Evolutionary conservation across 1,140 invertebrate genomes (phyloP), one percentile per base, ranked within the genome.

Genomic region (Dufourea novaeangliae): DNA sequence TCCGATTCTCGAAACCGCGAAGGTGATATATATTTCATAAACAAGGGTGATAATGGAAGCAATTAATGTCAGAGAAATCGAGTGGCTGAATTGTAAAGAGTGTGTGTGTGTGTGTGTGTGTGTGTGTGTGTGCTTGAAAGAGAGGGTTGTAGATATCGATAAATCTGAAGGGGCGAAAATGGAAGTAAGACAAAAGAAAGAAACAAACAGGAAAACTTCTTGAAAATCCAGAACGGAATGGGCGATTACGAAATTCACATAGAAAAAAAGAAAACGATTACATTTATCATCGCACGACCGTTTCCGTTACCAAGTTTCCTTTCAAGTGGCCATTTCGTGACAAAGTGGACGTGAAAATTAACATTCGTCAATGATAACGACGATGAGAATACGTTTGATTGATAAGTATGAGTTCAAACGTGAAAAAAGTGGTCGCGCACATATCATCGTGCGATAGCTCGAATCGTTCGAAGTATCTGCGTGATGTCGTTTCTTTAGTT

Each of bases 391-490:
- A n/a, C n/a, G 22, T 56, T 59, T 76, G 59, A 69, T 46, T 64
- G 73, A 76, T 69, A 69, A 76, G 37, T 68, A 59, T 29, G 34
- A 59, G 39, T 69, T 76, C 41, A 69, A 44, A 68, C 54, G 64
- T 76, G 64, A 69, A 69, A 69, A 69, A 69, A 68, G 20, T 22
- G 64, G 25, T 46, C 73, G 44, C 59, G 39, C 41, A 76, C 69
- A 76, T 76, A 69, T 76, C 63, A 69, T 69, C 64, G 52, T 32
- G 54, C 54, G 73, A 76, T 76, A 69, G 17, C 46, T 14, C 10
- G 52, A 14, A 29, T 27, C 17, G 25, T 56, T 6, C 50, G n/a
- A 25, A 52, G 50, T 25, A 1, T n/a, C n/a, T 5, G 27, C 25
- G 14, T 27, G 44, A 67, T n/a, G 54, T 46, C 73, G 52, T 14